These are phyloP conservation scores for Motacilla tschutschensis DNA, from an alignment of 2,113 vertebrate genomes.

Conservation along the genomic window DNA sequence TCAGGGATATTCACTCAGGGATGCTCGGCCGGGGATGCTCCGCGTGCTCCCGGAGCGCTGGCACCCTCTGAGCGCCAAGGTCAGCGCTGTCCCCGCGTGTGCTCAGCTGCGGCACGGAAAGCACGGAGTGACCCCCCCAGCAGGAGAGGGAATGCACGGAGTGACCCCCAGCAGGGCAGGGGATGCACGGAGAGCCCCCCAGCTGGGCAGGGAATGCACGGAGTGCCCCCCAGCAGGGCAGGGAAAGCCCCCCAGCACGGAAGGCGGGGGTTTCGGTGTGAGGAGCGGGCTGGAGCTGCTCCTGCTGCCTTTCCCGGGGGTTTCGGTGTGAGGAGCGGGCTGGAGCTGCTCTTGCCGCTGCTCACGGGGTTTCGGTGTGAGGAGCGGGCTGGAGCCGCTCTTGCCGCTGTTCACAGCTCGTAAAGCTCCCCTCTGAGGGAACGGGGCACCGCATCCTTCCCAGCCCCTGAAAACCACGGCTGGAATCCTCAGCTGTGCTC, in stretches of 20 bases:
- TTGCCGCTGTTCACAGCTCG: fast-evolving
- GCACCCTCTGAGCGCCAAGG: neutral
- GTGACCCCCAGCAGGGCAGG: too few species aligned
- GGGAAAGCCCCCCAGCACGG: fast-evolving
- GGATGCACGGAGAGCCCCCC: neutral
- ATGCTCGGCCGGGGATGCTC: neutral
- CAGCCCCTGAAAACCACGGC: neutral
- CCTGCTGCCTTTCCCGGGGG: fast-evolving
- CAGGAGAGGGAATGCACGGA: fast-evolving
- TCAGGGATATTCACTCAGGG: neutral
- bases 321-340: fast-evolving
- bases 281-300: neutral
- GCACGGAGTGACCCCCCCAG: fast-evolving
- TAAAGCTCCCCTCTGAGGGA: fast-evolving
- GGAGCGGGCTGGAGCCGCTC: fast-evolving
- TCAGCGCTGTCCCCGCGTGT: neutral
- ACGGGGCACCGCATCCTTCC: fast-evolving
- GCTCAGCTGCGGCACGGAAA: fast-evolving
- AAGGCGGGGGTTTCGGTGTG: fast-evolving
- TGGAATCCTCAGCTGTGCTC: neutral
- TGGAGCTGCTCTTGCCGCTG: fast-evolving
- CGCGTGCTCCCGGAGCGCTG: fast-evolving
- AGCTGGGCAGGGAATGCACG: fast-evolving
- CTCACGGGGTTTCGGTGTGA: fast-evolving
- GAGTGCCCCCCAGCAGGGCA: neutral